phyloP scores from a whole-genome alignment of 2,888 invertebrate genomes.

The Panzeria rudis region DNA sequence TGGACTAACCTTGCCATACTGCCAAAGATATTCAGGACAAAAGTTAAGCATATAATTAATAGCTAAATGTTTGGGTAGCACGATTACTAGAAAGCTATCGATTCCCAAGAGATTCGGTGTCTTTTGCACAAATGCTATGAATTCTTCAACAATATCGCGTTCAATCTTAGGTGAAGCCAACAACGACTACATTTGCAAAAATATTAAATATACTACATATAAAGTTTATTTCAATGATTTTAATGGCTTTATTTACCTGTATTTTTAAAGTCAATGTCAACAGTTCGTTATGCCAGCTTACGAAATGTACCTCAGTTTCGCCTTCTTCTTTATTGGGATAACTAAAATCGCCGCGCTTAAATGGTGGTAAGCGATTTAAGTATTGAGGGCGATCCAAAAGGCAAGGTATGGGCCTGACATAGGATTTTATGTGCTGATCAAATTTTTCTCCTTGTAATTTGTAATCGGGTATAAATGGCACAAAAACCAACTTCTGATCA shows the following conservation, averaged over 20 bases:
- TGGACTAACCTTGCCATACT: slow-evolving; percentile 86
- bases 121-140: slow-evolving; percentile 86
- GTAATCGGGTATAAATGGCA: slow-evolving; percentile 82
- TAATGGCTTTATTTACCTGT: slow-evolving; percentile 73
- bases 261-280: slow-evolving; percentile 80
- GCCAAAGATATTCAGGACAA: slow-evolving; percentile 86
- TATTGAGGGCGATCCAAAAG: slow-evolving; percentile 81
- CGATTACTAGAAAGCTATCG: slow-evolving; percentile 84
- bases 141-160: slow-evolving; percentile 85
- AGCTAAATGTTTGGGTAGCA: slow-evolving; percentile 85
- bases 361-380: slow-evolving; percentile 82
- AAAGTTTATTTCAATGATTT: background rate
- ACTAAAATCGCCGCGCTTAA: slow-evolving; percentile 80
- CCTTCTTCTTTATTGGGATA: slow-evolving; percentile 80
- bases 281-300: slow-evolving; percentile 81
- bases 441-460: slow-evolving; percentile 77
- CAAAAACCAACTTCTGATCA: slow-evolving; percentile 73
- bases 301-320: slow-evolving; percentile 79
- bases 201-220: background rate
- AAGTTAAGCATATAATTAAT: slow-evolving; percentile 85
- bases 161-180: slow-evolving; percentile 86
- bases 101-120: slow-evolving; percentile 85
- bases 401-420: slow-evolving; percentile 81
- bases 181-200: slow-evolving; percentile 76
- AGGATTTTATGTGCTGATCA: slow-evolving; percentile 77